These are phyloP conservation scores for Vombatus ursinus DNA, from an alignment of 2,113 vertebrate genomes.

Conservation along the genomic window DNA sequence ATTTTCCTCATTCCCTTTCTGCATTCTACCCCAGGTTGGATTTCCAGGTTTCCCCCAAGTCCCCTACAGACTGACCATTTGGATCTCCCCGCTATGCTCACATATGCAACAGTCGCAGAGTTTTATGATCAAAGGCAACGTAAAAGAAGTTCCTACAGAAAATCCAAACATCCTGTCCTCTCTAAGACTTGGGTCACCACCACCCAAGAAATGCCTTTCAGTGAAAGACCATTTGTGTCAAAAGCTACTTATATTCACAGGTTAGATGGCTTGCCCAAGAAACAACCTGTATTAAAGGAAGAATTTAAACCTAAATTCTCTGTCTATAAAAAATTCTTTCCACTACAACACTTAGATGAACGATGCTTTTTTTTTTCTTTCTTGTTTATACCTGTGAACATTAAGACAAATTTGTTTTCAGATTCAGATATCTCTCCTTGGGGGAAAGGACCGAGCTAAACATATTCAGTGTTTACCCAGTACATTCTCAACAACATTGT, in stretches of 20 bases:
- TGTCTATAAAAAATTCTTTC: not conserved
- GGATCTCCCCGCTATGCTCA: not conserved
- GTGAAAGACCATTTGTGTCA: not conserved
- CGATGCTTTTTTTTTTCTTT: not conserved
- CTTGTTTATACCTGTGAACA: not conserved
- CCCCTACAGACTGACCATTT: not conserved
- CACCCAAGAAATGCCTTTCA: not conserved
- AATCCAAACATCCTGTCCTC: not conserved
- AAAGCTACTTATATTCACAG: not conserved
- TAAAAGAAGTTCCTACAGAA: not conserved
- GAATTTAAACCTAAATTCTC: not conserved
- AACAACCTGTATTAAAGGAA: not conserved
- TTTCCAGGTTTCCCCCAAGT: not conserved
- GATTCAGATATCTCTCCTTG: not conserved
- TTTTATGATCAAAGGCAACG: not conserved
- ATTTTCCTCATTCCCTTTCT: not conserved
- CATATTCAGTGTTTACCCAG: not conserved
- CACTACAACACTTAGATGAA: not conserved
- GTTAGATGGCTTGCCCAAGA: not conserved
- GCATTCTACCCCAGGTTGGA: not conserved
- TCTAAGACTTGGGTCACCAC: not conserved
- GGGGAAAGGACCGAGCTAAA: not conserved
- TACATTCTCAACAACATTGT: not conserved
- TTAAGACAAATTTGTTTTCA: not conserved
- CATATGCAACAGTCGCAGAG: not conserved